Conservation (phyloP, 2,797 vertebrate genomes). For the Florisuga fusca region DNA sequence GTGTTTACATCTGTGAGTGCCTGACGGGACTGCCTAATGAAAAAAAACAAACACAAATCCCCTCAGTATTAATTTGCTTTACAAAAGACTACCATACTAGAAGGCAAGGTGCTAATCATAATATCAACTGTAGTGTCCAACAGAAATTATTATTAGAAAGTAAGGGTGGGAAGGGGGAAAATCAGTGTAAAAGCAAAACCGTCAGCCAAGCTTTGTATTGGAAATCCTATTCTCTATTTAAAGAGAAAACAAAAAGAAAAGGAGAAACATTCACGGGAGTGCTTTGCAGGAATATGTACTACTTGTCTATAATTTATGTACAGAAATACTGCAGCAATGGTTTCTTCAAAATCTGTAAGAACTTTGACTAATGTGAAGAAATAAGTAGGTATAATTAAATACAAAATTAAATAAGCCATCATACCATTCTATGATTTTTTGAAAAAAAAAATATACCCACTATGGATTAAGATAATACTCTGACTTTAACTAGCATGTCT, state of each 20-base stretch:
- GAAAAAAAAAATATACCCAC: not conserved
- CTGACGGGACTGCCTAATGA: slow-evolving; percentile 86
- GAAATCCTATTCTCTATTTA: not conserved
- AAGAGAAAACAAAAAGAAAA: not conserved
- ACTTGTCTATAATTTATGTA: not conserved
- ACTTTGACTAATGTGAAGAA: not conserved
- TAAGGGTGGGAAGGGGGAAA: not conserved
- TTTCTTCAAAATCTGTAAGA: not conserved
- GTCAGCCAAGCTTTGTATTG: not conserved
- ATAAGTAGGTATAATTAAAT: not conserved
- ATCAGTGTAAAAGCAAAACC: not conserved
- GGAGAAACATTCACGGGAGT: not conserved
- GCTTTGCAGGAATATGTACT: not conserved
- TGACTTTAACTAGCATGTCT: not conserved
- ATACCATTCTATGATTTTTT: not conserved
- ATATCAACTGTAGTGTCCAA: not conserved
- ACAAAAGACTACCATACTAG: not conserved
- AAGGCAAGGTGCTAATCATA: not conserved
- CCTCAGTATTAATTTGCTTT: not conserved
- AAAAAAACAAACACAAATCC: not conserved
- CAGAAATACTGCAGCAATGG: not conserved
- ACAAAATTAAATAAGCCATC: not conserved
- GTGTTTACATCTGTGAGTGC: slow-evolving; percentile 87
- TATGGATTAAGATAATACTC: not conserved
- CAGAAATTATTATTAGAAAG: not conserved